Conservation (phyloP, 2,888 invertebrate species). For the Zaprionus bogoriensis region DNA sequence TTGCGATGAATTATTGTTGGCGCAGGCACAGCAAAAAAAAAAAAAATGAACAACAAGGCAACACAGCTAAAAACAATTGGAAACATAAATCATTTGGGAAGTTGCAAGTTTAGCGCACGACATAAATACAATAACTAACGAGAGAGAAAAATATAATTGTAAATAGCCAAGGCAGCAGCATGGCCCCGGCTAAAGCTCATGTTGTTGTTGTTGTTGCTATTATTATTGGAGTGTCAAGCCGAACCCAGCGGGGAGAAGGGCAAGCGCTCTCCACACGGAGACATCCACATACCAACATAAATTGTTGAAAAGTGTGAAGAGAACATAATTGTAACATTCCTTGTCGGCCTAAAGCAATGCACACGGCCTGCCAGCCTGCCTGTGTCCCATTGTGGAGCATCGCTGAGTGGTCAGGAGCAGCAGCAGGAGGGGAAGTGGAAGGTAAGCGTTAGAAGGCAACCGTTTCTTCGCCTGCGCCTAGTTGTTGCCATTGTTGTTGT, state of each 20-base stretch:
- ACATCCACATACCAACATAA: constrained; percentile 78
- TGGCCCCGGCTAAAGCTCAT: constrained; percentile 19
- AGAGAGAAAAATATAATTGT: constrained; percentile 76
- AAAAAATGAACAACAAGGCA: constrained; percentile 15
- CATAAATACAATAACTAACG: constrained; percentile 78
- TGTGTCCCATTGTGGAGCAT: constrained; percentile 38
- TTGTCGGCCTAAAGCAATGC: constrained; percentile 78
- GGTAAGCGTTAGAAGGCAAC: constrained; percentile 64
- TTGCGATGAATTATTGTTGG: constrained; percentile 72
- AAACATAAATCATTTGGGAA: constrained; percentile 72
- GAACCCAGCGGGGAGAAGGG: constrained; percentile 28
- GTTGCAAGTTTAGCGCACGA: constrained; percentile 73
- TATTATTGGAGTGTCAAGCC: constrained; percentile 63
- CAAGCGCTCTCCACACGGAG: constrained; percentile 43
- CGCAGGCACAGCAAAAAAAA: constrained; percentile 34
- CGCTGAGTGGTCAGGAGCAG: no score
- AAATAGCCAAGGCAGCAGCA: constrained; percentile 62
- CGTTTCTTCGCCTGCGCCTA: constrained; percentile 35
- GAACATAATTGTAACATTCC: constrained; percentile 78
- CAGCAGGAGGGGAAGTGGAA: no score
- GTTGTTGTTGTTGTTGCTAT: constrained; percentile 8
- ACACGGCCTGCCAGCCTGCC: constrained; percentile 55
- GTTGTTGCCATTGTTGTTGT: constrained; percentile 39
- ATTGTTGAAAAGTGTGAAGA: constrained; percentile 78
- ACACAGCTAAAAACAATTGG: constrained; percentile 67